Percentiles rank a stretch among this genome's conserved stretches.
These are phyloP conservation scores for Carassius auratus DNA, from an alignment of 2,113 vertebrate species.

Conservation along the genomic window DNA sequence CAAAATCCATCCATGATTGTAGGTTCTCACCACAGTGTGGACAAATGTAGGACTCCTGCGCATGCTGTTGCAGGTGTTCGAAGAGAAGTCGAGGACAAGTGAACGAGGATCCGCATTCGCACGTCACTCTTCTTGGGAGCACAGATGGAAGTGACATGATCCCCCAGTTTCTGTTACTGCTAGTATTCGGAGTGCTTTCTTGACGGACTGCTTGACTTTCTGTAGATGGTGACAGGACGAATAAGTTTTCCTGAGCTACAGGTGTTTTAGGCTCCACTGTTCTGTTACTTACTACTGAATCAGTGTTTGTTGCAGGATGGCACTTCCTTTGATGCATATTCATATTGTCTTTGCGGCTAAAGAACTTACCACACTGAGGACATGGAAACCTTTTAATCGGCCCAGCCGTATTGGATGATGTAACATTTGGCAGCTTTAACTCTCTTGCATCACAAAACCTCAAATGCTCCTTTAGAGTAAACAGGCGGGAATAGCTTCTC, in stretches of 20 bases:
- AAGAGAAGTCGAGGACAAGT: slow-evolving; percentile 76
- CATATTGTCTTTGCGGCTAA: slow-evolving; percentile 77
- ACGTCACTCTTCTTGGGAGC: slow-evolving; percentile 77
- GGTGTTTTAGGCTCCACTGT: slow-evolving; percentile 45
- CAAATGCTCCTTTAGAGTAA: slow-evolving; percentile 73
- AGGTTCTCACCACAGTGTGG: slow-evolving; percentile 77
- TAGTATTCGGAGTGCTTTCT: slow-evolving; percentile 16
- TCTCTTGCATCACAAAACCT: slow-evolving; percentile 65
- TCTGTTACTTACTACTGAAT: background rate
- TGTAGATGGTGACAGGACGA: slow-evolving; percentile 55
- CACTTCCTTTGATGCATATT: slow-evolving; percentile 72
- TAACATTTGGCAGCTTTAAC: slow-evolving; percentile 56
- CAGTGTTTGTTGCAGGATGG: slow-evolving; percentile 48
- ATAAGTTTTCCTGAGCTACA: slow-evolving; percentile 50
- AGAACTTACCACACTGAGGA: slow-evolving; percentile 70
- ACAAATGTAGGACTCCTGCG: slow-evolving; percentile 77
- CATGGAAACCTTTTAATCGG: slow-evolving; percentile 70
- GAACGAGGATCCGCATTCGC: slow-evolving; percentile 77
- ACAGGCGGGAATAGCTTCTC: slow-evolving; percentile 73
- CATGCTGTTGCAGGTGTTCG: slow-evolving; percentile 78
- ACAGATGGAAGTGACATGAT: slow-evolving; percentile 79
- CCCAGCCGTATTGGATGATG: slow-evolving; percentile 43
- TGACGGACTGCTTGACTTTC: slow-evolving; percentile 34
- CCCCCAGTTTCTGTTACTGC: slow-evolving; percentile 68
- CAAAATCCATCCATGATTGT: slow-evolving; percentile 76